Evolutionary conservation across 2,888 invertebrate species (phyloP).

Genomic region (Pristionchus maxplancki): DNA sequence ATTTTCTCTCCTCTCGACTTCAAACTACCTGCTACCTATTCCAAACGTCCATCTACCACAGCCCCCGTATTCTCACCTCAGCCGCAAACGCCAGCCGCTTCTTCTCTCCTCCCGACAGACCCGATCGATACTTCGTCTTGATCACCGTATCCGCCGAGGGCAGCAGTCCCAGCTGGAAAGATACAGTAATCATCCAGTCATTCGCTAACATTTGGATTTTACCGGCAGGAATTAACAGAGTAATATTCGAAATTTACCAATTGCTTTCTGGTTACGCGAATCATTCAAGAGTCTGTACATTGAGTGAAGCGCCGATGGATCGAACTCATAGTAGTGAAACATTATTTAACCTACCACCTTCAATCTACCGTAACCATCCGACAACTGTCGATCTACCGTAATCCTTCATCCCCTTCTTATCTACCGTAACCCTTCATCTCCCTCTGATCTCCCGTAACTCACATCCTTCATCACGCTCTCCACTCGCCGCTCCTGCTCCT

Average conservation of each 20-base stretch:
- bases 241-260: too few relatives aligned
- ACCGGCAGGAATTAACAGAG: too few relatives aligned
- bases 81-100: constrained; percentile 93
- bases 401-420: background rate
- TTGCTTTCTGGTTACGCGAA: background rate
- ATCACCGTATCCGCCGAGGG: constrained; percentile 86
- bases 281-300: background rate
- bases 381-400: background rate
- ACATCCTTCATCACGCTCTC: constrained; percentile 81
- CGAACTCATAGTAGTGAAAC: too few relatives aligned
- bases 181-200: background rate
- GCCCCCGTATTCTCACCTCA: too few relatives aligned
- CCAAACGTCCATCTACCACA: too few relatives aligned
- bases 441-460: too few relatives aligned
- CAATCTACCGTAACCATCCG: too few relatives aligned
- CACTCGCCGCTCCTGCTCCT: constrained; percentile 84
- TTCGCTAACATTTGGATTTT: too few relatives aligned
- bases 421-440: background rate
- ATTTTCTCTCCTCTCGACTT: too few relatives aligned
- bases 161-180: constrained; percentile 80
- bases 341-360: too few relatives aligned
- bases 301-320: background rate
- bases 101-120: constrained; percentile 93
- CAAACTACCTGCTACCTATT: too few relatives aligned
- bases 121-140: constrained; percentile 86